Conservation (phyloP, 2,113 vertebrate species). For the Strix uralensis region DNA sequence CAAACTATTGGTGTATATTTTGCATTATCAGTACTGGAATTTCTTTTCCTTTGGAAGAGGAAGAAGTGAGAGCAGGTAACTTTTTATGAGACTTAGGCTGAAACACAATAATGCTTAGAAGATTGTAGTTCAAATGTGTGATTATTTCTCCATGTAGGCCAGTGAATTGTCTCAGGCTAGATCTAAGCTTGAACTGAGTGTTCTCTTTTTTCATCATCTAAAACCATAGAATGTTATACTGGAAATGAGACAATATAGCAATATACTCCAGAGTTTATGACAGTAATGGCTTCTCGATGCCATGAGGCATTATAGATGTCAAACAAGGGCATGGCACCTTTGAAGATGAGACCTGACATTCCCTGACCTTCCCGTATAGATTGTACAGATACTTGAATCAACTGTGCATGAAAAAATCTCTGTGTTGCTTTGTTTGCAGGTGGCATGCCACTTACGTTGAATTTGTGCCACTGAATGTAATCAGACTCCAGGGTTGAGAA, state of each 20-base stretch:
- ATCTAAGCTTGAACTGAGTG: background rate
- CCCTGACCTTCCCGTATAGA: constrained; percentile 56
- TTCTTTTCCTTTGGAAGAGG: background rate
- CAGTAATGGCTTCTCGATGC: background rate
- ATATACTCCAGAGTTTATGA: background rate
- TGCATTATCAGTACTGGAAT: background rate
- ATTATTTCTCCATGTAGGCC: background rate
- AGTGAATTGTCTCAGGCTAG: background rate
- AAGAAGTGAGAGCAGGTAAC: background rate
- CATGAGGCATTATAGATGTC: background rate
- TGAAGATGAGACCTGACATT: background rate
- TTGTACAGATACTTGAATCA: constrained; percentile 40
- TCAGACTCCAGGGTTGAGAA: background rate
- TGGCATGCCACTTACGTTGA: background rate
- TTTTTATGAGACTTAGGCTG: background rate
- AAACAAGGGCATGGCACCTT: background rate
- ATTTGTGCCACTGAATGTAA: background rate
- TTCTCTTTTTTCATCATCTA: background rate
- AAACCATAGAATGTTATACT: background rate
- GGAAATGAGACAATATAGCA: background rate
- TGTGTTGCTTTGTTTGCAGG: background rate
- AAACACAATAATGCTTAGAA: background rate
- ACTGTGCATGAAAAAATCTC: constrained; percentile 19
- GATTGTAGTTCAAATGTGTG: background rate
- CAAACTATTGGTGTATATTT: background rate